A percentile compares a stretch with the other conserved stretches of the same genome.
Evolutionary conservation across 2,113 vertebrate genomes (phyloP).

Genomic region (Excalfactoria chinensis): DNA sequence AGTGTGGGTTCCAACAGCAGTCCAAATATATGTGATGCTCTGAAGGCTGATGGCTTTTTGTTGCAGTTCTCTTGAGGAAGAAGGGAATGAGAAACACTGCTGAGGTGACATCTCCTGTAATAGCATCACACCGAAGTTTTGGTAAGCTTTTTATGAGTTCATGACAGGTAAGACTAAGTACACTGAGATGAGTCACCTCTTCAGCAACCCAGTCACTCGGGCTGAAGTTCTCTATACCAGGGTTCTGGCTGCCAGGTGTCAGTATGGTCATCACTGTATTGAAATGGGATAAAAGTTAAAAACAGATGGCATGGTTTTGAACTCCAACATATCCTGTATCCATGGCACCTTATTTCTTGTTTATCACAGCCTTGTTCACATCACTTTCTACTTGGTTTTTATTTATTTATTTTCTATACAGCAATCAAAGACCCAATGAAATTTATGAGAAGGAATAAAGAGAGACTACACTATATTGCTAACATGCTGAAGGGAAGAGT

Average conservation of each 20-base stretch:
- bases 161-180: neutral
- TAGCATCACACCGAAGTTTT: neutral
- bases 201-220: neutral
- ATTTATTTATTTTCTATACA: neutral
- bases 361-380: neutral
- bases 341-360: neutral
- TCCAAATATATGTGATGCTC: neutral
- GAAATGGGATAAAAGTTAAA: neutral
- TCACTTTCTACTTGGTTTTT: neutral
- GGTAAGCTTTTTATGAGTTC: neutral
- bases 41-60: neutral
- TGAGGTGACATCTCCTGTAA: neutral
- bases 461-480: neutral
- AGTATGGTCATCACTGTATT: neutral
- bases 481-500: neutral
- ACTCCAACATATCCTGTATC: neutral
- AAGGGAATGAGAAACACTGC: neutral
- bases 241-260: neutral
- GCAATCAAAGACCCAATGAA: neutral
- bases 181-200: neutral
- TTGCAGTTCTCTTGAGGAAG: neutral
- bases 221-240: neutral
- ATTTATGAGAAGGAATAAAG: neutral
- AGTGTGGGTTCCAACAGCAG: neutral
- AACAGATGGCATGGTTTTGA: neutral